Evolutionary conservation across 2,797 vertebrate genomes (phyloP), one percentile per base, ranked within the genome.

Genomic region (Macrochelys suwanniensis): DNA sequence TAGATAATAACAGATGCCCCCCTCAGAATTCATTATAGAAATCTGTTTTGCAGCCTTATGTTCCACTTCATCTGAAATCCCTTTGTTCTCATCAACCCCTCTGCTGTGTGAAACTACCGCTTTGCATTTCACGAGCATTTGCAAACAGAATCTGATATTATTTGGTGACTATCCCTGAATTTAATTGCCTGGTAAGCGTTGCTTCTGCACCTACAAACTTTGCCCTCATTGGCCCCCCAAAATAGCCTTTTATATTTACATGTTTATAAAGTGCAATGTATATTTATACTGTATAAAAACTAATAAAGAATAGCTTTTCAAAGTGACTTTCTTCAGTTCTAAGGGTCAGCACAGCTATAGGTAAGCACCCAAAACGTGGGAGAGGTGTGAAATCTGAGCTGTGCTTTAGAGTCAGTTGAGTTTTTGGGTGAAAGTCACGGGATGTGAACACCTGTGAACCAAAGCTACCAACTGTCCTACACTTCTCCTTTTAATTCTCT

Each of bases 1-100:
- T 93, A 96, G 98, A 97, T 98, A 96, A 97, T 98, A 98, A 96
- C 97, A 97, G 96, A 97, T 96, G 95, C 56, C 25, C 94, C 94
- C 82, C 95, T 97, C 95, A 11, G 87, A 97, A 97, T 92, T 95
- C 96, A 97, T 98, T 97, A 96, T 95, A 94, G 94, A 97, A 98
- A 97, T 93, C 96, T 97, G 95, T 92, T 97, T 97, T 97, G 93
- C 94, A 89, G 76, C 95, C 95, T 47, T 97, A 96, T 97, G 97
- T 97, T 97, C 95, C 96, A 97, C 92, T 97, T 97, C 97, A 97
- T 96, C 96, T 97, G 95, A 97, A 97, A 97, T 96, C 93, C 94
- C 97, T 97, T 96, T 97, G 95, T 96, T 97, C 97, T 97, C 97
- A 98, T 97, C 97, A 97, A 85, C 83, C 57, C 94, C 93, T 93